Evolutionary conservation across 2,888 invertebrate genomes (phyloP).

Genomic region (Cecidostiba fungosa): DNA sequence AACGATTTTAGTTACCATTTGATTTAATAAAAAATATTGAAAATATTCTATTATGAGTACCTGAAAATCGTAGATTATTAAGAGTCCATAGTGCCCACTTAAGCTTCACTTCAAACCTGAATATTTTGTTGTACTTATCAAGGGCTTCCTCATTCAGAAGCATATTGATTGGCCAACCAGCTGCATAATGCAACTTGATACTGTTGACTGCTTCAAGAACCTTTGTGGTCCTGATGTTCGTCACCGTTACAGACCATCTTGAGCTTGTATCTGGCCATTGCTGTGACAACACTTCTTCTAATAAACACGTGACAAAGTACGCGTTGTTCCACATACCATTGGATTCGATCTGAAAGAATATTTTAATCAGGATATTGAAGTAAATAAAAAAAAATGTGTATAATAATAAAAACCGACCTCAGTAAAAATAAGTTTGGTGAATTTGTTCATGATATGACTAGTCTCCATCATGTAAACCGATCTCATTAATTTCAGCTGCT

Average conservation of each 20-base stretch:
- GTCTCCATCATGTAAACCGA: conserved; percentile 82
- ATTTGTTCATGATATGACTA: conserved; percentile 81
- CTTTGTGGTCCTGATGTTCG: conserved; percentile 70
- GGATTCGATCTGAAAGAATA: conserved; percentile 78
- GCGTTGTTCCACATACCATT: conserved; percentile 80
- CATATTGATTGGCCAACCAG: conserved; percentile 79
- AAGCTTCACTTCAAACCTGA: conserved; percentile 81
- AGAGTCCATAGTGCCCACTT: conserved; percentile 82
- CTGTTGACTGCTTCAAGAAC: conserved; percentile 75
- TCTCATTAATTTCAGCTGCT: conserved; percentile 81
- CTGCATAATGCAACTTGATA: conserved; percentile 75
- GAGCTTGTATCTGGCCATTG: conserved; percentile 79
- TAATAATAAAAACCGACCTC: conserved; percentile 75
- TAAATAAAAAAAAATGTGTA: conserved; percentile 12
- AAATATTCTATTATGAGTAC: conserved; percentile 65
- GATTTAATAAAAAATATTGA: neutral
- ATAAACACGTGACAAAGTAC: conserved; percentile 79
- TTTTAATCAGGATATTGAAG: conserved; percentile 10
- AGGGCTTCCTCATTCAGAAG: conserved; percentile 75
- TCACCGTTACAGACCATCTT: conserved; percentile 76
- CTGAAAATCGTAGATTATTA: conserved; percentile 80
- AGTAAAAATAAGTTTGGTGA: conserved; percentile 81
- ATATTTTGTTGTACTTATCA: conserved; percentile 79
- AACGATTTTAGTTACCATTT: neutral
- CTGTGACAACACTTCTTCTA: conserved; percentile 80